Conservation (phyloP, 2,113 vertebrate species). For the Cepphus grylle region DNA sequence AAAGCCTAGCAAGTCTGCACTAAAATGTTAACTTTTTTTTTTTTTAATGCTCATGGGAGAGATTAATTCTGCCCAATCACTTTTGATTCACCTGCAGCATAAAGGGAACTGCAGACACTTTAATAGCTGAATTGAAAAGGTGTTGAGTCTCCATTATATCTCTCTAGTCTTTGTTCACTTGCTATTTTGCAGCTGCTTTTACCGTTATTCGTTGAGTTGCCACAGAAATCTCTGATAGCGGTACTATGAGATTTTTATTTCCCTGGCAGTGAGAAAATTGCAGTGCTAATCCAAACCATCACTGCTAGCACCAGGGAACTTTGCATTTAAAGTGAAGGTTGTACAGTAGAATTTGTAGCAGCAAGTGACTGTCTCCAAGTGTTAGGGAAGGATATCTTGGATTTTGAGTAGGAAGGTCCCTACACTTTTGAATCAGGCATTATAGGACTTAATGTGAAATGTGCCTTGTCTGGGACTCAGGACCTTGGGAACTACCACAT, state of each 20-base stretch:
- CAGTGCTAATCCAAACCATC: constrained; percentile 1
- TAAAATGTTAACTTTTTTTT: neutral
- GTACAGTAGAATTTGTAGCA: neutral
- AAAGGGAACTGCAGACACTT: constrained; percentile 21
- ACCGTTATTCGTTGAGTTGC: neutral
- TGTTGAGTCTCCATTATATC: constrained; percentile 12
- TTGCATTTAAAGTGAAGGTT: neutral
- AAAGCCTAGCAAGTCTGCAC: neutral
- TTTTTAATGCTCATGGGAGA: neutral
- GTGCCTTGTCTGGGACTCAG: neutral
- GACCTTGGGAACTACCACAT: neutral
- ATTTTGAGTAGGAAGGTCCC: neutral
- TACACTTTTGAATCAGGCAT: neutral
- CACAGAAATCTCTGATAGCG: neutral
- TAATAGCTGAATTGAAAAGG: constrained; percentile 27
- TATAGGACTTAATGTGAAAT: neutral
- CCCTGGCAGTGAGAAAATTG: neutral
- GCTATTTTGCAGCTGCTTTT: constrained; percentile 51
- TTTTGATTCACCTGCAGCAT: constrained; percentile 43
- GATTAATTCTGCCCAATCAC: constrained; percentile 37
- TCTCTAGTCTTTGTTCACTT: constrained; percentile 21
- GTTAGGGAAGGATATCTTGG: neutral
- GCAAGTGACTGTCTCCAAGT: neutral
- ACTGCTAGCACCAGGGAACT: neutral
- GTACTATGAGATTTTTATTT: constrained; percentile 10